Percentiles rank a stretch among this genome's conserved stretches.
Conservation (phyloP, 2,113 vertebrate species). For the Eonycteris spelaea region DNA sequence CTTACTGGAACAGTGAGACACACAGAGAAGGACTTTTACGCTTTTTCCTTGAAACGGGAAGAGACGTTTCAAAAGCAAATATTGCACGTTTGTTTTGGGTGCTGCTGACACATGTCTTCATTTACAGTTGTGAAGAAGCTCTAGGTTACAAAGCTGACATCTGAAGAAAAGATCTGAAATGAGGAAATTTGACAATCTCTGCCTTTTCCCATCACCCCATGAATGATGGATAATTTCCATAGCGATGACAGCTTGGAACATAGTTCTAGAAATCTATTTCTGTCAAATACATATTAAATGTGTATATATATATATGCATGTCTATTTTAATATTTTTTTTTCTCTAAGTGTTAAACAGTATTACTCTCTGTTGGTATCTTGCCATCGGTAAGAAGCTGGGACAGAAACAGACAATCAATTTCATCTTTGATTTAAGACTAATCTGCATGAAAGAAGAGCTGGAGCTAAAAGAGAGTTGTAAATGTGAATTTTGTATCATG, state of each 20-base stretch:
- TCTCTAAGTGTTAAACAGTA: neutral
- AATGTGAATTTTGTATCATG: neutral
- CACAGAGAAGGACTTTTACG: neutral
- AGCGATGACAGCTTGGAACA: neutral
- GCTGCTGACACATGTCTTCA: conserved; percentile 44
- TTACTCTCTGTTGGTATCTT: neutral
- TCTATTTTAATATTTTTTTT: neutral
- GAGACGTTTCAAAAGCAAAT: conserved; percentile 48
- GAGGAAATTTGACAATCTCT: neutral
- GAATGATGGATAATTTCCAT: neutral
- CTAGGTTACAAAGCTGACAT: conserved; percentile 21
- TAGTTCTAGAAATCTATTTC: neutral
- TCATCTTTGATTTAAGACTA: neutral
- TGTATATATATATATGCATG: accelerated
- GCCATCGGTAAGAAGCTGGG: neutral
- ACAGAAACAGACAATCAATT: neutral
- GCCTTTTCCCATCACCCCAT: neutral
- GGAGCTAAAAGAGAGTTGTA: neutral
- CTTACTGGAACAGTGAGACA: neutral
- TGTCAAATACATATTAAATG: neutral
- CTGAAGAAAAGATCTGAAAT: neutral
- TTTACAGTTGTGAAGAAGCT: neutral
- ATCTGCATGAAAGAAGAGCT: neutral
- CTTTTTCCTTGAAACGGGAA: neutral
- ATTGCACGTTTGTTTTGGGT: conserved; percentile 49